Base-by-base conservation (phyloP, 92 coral and sea anemone genomes). In the Desmophyllum pertusum region DNA sequence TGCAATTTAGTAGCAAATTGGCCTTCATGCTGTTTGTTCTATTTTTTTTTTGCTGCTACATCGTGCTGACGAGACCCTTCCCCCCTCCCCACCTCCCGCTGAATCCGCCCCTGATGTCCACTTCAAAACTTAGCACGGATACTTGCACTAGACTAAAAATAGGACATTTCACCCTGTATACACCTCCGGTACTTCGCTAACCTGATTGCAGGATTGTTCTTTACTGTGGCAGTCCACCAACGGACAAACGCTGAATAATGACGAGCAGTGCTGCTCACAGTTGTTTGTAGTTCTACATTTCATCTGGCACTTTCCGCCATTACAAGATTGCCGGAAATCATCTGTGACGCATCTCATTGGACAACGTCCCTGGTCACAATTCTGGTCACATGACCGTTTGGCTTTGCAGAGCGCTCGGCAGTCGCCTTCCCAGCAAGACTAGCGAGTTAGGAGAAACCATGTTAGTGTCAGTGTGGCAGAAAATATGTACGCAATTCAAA, bases 351-450 rank as follows among this genome's bases (percentile, higher is more conserved):
- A 82, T 21, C 71, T 82, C 57, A 82, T 64, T 29, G 86, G 68
- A 40, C 86, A 82, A n/a, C 40, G 10, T 13, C 86, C 86, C 1
- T 30, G 5, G 10, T 71, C 45, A 40, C 86, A 82, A 55, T 72
- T 37, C 21, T 82, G 86, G 50, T 29, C 46, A 35, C 86, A 82
- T 14, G 25, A 55, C 18, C 70, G 70, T 62, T 72, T 82, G 64
- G 86, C 86, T 35, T 72, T 82, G 71, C 86, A 82, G n/a, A 37
- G 31, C 18, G 79, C 70, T 53, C 29, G 86, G 19, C 86, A 82
- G 33, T 19, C n/a, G 11, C 86, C 86, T 39, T 40, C 61, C 69
- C 78, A 71, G 78, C 86, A 82, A 13, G 78, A 72, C 86, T 82
- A 35, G 65, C 31, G 42, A 7, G 31, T 67, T 38, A 30, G 41